A percentile compares a stretch with the other conserved stretches of the same genome.
Conservation (phyloP, 2,888 invertebrate genomes). For the Lampropteryx suffumata region DNA sequence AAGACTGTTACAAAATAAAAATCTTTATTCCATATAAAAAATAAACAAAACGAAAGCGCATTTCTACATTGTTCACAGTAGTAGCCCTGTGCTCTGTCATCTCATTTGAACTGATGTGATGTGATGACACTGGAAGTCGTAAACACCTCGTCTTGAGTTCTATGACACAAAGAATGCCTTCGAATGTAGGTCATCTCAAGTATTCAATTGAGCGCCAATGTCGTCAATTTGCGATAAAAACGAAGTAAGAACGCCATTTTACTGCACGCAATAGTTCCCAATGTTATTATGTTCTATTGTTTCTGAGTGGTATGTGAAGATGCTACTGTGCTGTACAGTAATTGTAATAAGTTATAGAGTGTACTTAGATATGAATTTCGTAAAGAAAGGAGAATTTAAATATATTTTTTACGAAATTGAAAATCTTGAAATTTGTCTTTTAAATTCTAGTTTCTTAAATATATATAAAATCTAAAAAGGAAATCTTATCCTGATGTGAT, state of each 20-base stretch:
- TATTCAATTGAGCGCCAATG: conserved; percentile 23
- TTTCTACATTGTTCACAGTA: conserved; percentile 1
- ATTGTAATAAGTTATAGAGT: background rate
- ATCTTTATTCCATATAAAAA: background rate
- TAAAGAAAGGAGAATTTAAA: too few species aligned
- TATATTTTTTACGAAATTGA: too few species aligned
- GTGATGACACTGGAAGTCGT: conserved; percentile 19
- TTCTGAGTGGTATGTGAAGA: conserved; percentile 9
- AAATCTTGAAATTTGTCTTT: too few species aligned
- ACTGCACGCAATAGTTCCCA: conserved; percentile 21
- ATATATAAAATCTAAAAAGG: too few species aligned
- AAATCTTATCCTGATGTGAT: too few species aligned
- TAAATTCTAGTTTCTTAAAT: too few species aligned
- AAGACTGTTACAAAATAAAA: too few species aligned
- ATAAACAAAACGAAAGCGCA: background rate
- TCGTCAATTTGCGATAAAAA: conserved; percentile 23
- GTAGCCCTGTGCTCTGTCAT: background rate
- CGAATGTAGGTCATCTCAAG: conserved; percentile 20
- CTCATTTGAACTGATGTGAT: conserved; percentile 14
- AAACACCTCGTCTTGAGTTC: conserved; percentile 15
- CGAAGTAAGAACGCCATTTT: conserved; percentile 18
- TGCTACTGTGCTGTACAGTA: background rate
- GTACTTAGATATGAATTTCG: background rate
- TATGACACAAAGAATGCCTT: conserved; percentile 11
- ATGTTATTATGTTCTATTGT: conserved; percentile 23